phyloP scores from a whole-genome alignment of 2,888 invertebrate species.

The Nymphalis urticae region DNA sequence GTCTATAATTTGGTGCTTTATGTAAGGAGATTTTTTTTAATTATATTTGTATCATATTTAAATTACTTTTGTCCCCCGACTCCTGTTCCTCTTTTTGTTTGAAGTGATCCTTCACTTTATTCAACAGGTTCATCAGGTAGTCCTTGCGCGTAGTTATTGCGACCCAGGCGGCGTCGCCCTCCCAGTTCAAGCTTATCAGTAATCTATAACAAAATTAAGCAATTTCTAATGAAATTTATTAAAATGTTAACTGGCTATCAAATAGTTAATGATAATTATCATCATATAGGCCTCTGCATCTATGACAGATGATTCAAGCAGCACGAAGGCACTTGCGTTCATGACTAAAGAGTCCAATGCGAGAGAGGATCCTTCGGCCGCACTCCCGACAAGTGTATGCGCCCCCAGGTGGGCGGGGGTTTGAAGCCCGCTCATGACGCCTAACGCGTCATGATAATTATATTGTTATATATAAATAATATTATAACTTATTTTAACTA shows the following conservation, averaged over 20 bases:
- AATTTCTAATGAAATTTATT: not conserved
- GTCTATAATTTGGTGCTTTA: not conserved
- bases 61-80: slow-evolving; percentile 65
- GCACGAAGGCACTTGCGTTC: too few species aligned
- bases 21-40: not conserved
- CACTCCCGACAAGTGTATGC: too few species aligned
- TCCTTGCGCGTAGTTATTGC: slow-evolving; percentile 92
- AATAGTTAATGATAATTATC: too few species aligned
- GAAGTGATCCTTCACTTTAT: slow-evolving; percentile 84
- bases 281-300: too few species aligned
- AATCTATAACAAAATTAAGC: slow-evolving; percentile 49
- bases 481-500: not conserved
- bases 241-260: too few species aligned
- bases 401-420: too few species aligned
- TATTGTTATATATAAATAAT: too few species aligned
- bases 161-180: slow-evolving; percentile 97
- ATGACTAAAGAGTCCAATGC: too few species aligned
- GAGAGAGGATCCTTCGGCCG: too few species aligned
- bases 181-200: slow-evolving; percentile 75
- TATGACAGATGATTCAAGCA: too few species aligned
- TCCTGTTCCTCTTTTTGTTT: slow-evolving; percentile 77
- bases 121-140: slow-evolving; percentile 86
- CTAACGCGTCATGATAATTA: too few species aligned
- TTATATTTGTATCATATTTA: not conserved
- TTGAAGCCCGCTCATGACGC: too few species aligned